Conservation (phyloP, 2,888 invertebrate species). For the Oscheius sp. region DNA sequence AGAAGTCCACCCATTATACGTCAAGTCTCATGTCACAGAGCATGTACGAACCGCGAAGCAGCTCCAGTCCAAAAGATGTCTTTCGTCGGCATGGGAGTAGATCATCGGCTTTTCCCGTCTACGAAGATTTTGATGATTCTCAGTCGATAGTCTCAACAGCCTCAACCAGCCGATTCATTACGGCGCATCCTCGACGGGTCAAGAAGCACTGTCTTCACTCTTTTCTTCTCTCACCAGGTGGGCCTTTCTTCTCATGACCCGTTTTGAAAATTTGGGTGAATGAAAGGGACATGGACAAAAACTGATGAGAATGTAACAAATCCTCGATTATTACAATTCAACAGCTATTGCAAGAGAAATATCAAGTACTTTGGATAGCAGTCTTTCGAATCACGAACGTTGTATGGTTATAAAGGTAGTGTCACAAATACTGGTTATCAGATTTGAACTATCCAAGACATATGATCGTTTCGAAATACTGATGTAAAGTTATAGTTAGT, state of each 20-base stretch:
- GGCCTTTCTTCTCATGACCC: background rate
- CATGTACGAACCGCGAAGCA: constrained; percentile 44
- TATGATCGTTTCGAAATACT: no score
- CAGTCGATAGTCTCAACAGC: constrained; percentile 53
- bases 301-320: no score
- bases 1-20: background rate
- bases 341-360: no score
- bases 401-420: no score
- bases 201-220: constrained; percentile 36
- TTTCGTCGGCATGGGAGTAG: constrained; percentile 13
- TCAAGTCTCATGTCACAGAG: constrained; percentile 48
- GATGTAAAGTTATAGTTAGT: no score
- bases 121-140: constrained; percentile 49
- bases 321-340: no score
- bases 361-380: no score
- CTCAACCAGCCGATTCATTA: constrained; percentile 43
- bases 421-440: no score
- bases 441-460: no score
- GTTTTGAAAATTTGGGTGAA: no score
- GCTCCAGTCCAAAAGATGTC: background rate
- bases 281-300: no score
- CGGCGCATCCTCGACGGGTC: constrained; percentile 31
- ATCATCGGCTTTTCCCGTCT: constrained; percentile 43
- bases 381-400: no score
- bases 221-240: constrained; percentile 38